Conservation (phyloP, 2,113 vertebrate genomes). For the Coreoperca whiteheadi region DNA sequence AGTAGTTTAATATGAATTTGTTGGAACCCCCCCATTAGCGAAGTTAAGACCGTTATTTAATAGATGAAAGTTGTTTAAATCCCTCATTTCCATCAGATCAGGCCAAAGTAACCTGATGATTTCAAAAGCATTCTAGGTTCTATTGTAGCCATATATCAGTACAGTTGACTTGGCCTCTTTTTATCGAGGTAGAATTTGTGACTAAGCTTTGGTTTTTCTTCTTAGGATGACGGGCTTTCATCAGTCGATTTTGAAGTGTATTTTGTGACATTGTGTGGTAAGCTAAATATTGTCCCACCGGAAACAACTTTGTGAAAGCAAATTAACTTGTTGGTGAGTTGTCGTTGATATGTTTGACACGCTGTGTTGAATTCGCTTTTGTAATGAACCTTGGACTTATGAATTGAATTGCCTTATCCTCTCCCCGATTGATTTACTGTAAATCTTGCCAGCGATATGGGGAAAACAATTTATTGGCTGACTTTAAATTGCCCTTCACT, state of each 20-base stretch:
- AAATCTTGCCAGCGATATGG: constrained; percentile 48
- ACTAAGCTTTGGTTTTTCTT: constrained; percentile 39
- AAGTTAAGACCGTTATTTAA: constrained; percentile 12
- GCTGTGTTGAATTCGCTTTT: constrained; percentile 45
- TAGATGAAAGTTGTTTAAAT: constrained; percentile 6
- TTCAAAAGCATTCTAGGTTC: constrained; percentile 13
- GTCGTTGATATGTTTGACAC: constrained; percentile 40
- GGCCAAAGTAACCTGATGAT: constrained; percentile 10
- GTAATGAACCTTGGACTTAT: constrained; percentile 39
- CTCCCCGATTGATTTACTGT: constrained; percentile 46
- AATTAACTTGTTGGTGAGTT: constrained; percentile 14
- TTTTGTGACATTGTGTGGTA: constrained; percentile 42
- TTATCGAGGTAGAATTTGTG: constrained; percentile 34
- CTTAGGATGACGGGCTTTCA: constrained; percentile 39
- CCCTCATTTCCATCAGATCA: constrained; percentile 20
- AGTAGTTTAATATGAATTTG: constrained; percentile 14
- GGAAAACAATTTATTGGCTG: constrained; percentile 38
- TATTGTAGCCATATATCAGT: constrained; percentile 31
- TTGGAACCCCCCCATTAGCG: not conserved
- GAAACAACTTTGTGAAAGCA: constrained; percentile 15
- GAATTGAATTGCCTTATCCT: constrained; percentile 71
- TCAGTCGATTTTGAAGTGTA: constrained; percentile 42
- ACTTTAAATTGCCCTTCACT: constrained; percentile 46
- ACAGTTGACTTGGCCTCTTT: constrained; percentile 25
- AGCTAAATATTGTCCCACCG: constrained; percentile 21